Percentiles rank a stretch among this genome's conserved stretches.
These are phyloP conservation scores for Aleiodes leptofemur DNA, from an alignment of 2,888 invertebrate genomes.

Conservation along the genomic window DNA sequence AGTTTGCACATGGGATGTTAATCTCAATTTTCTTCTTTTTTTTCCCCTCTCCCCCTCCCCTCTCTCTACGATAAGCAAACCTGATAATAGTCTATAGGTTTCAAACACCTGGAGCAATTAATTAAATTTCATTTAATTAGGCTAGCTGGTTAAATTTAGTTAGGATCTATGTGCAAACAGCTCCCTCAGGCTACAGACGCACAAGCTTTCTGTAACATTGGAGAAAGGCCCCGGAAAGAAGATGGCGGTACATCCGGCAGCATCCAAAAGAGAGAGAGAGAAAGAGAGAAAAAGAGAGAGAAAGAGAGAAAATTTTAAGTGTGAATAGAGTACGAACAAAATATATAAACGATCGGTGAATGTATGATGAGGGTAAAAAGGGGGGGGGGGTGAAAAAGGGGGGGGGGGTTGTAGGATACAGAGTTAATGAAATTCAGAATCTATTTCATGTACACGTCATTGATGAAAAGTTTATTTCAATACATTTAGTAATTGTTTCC, in stretches of 20 bases:
- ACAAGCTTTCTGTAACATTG: constrained; percentile 28
- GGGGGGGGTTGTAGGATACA: background rate
- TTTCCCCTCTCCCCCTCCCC: too few relatives aligned
- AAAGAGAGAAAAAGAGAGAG: too few relatives aligned
- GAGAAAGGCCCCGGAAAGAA: constrained; percentile 59
- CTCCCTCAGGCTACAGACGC: constrained; percentile 37
- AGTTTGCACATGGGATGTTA: constrained; percentile 4
- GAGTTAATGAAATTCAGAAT: constrained; percentile 36
- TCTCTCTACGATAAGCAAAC: background rate
- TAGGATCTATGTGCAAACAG: constrained; percentile 53
- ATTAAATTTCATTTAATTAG: constrained; percentile 59
- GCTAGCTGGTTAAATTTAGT: constrained; percentile 59
- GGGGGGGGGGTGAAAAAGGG: too few relatives aligned
- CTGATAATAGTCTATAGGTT: constrained; percentile 27
- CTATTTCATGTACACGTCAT: constrained; percentile 43
- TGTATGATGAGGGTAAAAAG: constrained; percentile 6
- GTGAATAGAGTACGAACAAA: constrained; percentile 20
- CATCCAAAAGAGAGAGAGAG: background rate
- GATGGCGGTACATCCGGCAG: constrained; percentile 60
- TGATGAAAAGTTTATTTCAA: constrained; percentile 62
- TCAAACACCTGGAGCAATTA: constrained; percentile 49
- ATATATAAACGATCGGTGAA: background rate
- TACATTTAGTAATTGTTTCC: constrained; percentile 66
- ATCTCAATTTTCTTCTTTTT: background rate
- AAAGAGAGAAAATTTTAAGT: background rate